Conservation (phyloP, 2,113 vertebrate species). For the Acanthochromis polyacanthus region DNA sequence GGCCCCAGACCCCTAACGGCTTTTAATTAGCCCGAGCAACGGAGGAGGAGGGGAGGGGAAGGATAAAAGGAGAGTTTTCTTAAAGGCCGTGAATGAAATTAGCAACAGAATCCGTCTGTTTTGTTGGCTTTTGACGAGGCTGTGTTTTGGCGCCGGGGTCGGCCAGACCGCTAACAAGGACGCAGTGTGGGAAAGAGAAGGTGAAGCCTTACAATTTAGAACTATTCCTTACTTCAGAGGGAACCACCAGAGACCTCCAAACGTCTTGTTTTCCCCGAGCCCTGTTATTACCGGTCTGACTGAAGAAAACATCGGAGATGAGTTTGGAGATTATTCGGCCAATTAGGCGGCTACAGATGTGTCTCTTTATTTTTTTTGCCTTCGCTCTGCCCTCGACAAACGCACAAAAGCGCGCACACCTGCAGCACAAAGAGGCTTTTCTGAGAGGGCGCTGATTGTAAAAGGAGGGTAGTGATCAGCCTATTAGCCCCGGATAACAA, state of each 20-base stretch:
- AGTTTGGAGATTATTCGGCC: slow-evolving; percentile 51
- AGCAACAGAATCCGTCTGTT: slow-evolving; percentile 69
- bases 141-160: slow-evolving; percentile 33
- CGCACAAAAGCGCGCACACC: slow-evolving; percentile 44
- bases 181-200: slow-evolving; percentile 41
- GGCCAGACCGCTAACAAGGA: slow-evolving; percentile 44
- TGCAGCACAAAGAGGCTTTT: slow-evolving; percentile 58
- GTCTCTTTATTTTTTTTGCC: slow-evolving; percentile 44
- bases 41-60: slow-evolving; percentile 31
- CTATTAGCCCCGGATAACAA: slow-evolving; percentile 73
- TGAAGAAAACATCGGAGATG: slow-evolving; percentile 37
- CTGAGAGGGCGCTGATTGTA: slow-evolving; percentile 59
- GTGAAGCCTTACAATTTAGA: slow-evolving; percentile 46
- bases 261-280: slow-evolving; percentile 32
- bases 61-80: slow-evolving; percentile 65
- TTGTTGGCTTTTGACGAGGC: slow-evolving; percentile 66
- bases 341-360: slow-evolving; percentile 63
- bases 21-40: slow-evolving; percentile 79
- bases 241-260: slow-evolving; percentile 38
- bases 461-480: slow-evolving; percentile 60
- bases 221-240: slow-evolving; percentile 30
- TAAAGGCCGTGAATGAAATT: slow-evolving; percentile 73
- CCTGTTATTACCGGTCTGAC: slow-evolving; percentile 49
- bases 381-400: slow-evolving; percentile 3
- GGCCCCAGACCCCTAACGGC: slow-evolving; percentile 81